These are phyloP conservation scores for Tachycineta bicolor DNA, from an alignment of 2,113 vertebrate species.

Conservation along the genomic window DNA sequence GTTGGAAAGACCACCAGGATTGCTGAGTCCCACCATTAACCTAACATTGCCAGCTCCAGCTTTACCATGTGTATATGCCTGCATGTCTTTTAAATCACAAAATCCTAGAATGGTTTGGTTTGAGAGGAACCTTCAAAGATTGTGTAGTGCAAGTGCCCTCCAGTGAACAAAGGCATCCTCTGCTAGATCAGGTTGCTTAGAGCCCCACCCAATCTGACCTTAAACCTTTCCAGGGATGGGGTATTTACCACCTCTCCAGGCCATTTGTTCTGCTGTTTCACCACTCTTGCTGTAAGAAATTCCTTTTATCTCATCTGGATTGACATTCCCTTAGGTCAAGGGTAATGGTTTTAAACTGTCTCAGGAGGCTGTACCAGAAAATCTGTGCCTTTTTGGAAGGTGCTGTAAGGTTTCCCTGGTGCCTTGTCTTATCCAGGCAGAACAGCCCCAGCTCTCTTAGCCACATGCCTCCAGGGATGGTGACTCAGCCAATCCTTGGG, in stretches of 20 bases:
- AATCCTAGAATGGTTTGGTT: background rate
- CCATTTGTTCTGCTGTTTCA: background rate
- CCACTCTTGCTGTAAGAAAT: background rate
- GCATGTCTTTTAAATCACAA: background rate
- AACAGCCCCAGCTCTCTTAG: background rate
- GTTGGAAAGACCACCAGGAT: background rate
- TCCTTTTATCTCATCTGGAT: background rate
- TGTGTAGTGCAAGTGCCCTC: background rate
- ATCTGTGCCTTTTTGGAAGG: background rate
- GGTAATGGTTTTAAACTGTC: background rate
- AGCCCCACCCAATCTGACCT: fast-evolving
- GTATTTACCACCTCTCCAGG: background rate
- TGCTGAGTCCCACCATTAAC: background rate
- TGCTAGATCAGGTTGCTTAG: background rate
- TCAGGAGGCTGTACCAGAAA: background rate
- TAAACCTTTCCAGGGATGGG: background rate
- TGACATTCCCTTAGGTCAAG: background rate
- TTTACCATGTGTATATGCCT: background rate
- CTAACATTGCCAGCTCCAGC: background rate
- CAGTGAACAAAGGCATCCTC: background rate
- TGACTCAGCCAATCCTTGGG: background rate
- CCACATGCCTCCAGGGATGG: background rate
- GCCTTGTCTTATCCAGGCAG: background rate
- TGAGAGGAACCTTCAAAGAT: background rate
- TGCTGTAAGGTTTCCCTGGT: background rate